Percentiles rank a stretch among this genome's conserved stretches.
These are phyloP conservation scores for Agrochola lota DNA, from an alignment of 2,888 invertebrate genomes.

Conservation along the genomic window DNA sequence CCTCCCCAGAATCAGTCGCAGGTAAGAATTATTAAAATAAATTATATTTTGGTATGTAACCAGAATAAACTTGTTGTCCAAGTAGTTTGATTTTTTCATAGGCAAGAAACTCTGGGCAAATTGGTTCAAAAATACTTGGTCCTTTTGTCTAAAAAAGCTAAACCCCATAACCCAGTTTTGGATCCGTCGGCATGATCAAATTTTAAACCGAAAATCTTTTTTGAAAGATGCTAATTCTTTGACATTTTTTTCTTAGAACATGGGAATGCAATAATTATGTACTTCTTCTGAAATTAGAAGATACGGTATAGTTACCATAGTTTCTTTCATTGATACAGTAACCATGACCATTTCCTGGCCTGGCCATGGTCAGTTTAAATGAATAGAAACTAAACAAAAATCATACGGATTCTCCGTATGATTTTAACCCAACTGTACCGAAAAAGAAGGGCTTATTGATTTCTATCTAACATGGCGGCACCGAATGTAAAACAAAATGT, in stretches of 20 bases:
- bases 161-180: no score
- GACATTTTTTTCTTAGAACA: neutral
- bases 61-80: neutral
- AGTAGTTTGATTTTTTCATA: no score
- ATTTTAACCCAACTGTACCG: neutral
- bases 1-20: constrained; percentile 77
- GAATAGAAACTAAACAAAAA: neutral
- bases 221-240: neutral
- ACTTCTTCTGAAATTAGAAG: neutral
- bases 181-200: neutral
- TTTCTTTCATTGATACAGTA: neutral
- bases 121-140: neutral
- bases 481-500: neutral
- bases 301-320: neutral
- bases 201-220: neutral
- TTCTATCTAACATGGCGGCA: neutral
- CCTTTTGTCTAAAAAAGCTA: no score
- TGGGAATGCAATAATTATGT: neutral
- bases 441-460: neutral
- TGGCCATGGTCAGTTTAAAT: neutral
- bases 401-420: no score
- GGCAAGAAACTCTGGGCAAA: no score
- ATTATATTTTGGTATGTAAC: neutral
- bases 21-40: constrained; percentile 65
- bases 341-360: neutral